Evolutionary conservation across 2,113 vertebrate species (phyloP).

Genomic region (Chionodraco myersi): DNA sequence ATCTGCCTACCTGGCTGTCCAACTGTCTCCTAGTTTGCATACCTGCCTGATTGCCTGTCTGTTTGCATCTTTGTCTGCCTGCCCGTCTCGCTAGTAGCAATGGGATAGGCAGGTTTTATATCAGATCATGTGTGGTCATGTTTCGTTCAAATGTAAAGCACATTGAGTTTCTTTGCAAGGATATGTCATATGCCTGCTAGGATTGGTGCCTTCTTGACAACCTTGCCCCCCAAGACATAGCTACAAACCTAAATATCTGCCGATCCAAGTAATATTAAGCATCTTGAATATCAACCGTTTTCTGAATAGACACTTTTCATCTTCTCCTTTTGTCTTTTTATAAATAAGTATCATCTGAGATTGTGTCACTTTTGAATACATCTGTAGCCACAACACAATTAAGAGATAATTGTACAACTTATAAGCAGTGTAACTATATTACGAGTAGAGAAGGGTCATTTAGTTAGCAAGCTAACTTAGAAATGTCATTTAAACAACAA

Average conservation of each 20-base stretch:
- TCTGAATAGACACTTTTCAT: not conserved
- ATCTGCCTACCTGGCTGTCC: constrained; percentile 21
- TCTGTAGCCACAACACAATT: not conserved
- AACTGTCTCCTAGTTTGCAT: not conserved
- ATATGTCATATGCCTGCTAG: constrained; percentile 2
- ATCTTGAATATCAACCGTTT: not conserved
- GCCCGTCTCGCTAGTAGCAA: not conserved
- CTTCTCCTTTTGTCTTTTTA: not conserved
- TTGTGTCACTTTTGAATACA: not conserved
- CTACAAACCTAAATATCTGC: not conserved
- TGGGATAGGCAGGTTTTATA: too few relatives aligned
- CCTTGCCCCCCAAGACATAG: not conserved
- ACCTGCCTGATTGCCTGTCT: constrained; percentile 4
- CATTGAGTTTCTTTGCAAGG: too few relatives aligned
- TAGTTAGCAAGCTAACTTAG: not conserved
- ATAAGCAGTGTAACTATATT: not conserved
- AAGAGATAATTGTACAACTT: not conserved
- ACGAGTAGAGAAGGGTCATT: not conserved
- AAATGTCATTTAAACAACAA: not conserved
- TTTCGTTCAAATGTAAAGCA: too few relatives aligned
- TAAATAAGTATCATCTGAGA: not conserved
- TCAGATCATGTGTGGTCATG: too few relatives aligned
- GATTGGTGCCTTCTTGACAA: not conserved
- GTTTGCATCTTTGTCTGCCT: constrained; percentile 3
- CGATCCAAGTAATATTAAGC: not conserved